Evolutionary conservation across 1,140 invertebrate genomes (phyloP), one percentile per base, ranked within the genome.

Genomic region (Drosophila lini): DNA sequence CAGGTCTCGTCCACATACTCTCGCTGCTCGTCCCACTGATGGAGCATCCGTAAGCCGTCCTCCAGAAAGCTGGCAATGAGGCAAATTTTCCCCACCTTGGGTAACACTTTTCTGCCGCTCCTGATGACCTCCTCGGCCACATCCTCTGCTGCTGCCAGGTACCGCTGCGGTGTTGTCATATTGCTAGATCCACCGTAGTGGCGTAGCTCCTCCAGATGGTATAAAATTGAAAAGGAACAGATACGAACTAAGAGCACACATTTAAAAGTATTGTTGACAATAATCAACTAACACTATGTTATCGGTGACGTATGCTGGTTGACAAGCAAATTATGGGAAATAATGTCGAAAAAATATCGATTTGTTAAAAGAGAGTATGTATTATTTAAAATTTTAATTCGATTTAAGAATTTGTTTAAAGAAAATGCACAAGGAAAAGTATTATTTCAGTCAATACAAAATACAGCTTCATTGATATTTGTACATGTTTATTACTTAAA

Each of bases 51-150:
- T 36, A 99, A 94, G 1, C 99, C 99, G 95, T 99, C 99, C 94
- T 99, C 99, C 32, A 99, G 94, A 93, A 99, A 99, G 80, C 99
- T 99, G 65, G 98, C 98, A 81, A 99, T 99, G 11, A 99, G 95
- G 92, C 98, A 99, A 31, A 99, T 93, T 62, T 98, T 94, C 3
- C 98, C 99, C 52, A 99, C 93, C 70, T 98, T 98, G 28, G 99
- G 99, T 80, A 99, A 93, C 59, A 99, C 94, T 93, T 98, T 95
- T 93, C 99, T 99, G 50, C 97, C 96, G 93, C 97, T 96, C 81
- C 98, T 94, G 74, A 98, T 96, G 47, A 99, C 96, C 98, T 99
- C 92, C 93, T 99, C 98, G 62, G 97, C 97, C 85, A 98, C 94
- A 93, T 99, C 98, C 94, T 99, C 98, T 40, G 97, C 97, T 91